Evolutionary conservation across 53 echinoderm and acorn worm genomes (phyloP), one percentile per base, ranked within the genome.

Genomic region (Mesocentrotus franciscanus): DNA sequence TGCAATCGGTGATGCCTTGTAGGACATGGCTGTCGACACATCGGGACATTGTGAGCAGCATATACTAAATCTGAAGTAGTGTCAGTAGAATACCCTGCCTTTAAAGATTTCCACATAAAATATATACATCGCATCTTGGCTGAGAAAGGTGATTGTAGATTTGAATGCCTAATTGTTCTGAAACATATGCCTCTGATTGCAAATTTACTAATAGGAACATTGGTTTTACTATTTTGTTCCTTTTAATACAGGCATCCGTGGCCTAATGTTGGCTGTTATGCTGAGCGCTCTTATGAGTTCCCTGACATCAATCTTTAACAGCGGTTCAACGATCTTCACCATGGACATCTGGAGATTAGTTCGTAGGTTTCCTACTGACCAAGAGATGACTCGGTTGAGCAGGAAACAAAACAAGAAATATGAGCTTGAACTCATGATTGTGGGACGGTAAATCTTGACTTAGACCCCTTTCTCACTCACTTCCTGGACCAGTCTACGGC

Each of bases 261-360:
- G 99, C 18, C 90, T 98, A 95, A 98, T 98, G 99, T 76, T 98
- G 49, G 99, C 99, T 8, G 99, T 98, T 2, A 98, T 98, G 99
- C 71, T 98, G 15, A 97, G 98, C 62, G 99, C 99, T 64, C 96
- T 98, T 57, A 98, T 97, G 96, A 98, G 99, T 90, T 98, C 99
- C 11, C 91, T 98, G 89, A 98, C 99, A 7, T 98, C 99, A 26
- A 98, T 98, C 93, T 98, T 98, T 79, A 98, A 98, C 96, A 98
- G 99, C 76, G 97, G 99, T 35, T 97, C 97, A 27, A 98, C 99
- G 59, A 98, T 98, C 85, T 98, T 98, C 93, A 97, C 97, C 36
- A 97, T 98, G 98, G 99, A 98, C 85, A 91, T 98, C 91, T 98
- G 99, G 99, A 95, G 97, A 62, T 95, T 95, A 20, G 56, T 97